Conservation (phyloP, 2,113 vertebrate species). For the Poecile atricapillus region DNA sequence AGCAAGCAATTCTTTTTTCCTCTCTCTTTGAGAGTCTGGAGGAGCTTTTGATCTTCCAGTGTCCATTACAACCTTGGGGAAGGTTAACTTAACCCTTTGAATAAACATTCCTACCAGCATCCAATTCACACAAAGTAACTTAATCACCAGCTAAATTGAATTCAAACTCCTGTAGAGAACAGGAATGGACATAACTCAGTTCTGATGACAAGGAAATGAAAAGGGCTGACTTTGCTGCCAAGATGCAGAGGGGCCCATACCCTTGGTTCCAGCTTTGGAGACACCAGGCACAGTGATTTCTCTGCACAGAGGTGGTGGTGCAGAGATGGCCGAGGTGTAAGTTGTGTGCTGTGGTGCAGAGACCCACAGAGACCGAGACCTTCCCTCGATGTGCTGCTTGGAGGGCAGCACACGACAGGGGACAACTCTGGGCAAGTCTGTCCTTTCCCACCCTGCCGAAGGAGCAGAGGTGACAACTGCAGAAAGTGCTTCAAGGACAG, state of each 20-base stretch:
- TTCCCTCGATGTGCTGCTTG: neutral
- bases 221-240: neutral
- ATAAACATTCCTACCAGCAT: slow-evolving; percentile 18
- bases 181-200: neutral
- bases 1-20: neutral
- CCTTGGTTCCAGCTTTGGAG: neutral
- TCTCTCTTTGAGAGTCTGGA: neutral
- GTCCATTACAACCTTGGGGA: neutral
- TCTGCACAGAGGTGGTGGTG: neutral
- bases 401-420: neutral
- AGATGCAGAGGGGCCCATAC: neutral
- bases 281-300: neutral
- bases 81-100: slow-evolving; percentile 52
- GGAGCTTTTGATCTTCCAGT: slow-evolving; percentile 41
- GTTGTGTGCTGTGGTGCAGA: neutral
- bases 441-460: neutral
- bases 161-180: slow-evolving; percentile 21
- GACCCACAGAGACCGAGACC: rapidly evolving
- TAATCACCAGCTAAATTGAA: slow-evolving; percentile 32
- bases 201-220: neutral
- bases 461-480: neutral
- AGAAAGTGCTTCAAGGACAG: rapidly evolving
- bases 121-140: slow-evolving; percentile 15
- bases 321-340: neutral
- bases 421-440: neutral